These are phyloP conservation scores for Stenopsyche tienmushanensis DNA, from an alignment of 1,140 invertebrate genomes.

Conservation along the genomic window DNA sequence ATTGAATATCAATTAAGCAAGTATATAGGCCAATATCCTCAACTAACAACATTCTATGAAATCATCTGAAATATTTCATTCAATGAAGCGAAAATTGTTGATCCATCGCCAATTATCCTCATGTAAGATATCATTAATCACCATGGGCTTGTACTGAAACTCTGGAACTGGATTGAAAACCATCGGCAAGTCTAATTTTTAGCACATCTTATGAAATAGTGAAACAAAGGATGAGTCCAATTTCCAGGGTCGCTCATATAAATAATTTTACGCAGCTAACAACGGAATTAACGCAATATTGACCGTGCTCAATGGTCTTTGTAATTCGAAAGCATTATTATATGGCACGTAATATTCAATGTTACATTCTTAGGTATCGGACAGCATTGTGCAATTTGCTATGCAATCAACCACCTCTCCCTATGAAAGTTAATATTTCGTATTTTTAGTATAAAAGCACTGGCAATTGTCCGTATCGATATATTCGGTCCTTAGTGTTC, in stretches of 20 bases:
- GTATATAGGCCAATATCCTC: no score
- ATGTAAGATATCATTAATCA: no score
- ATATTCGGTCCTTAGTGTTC: slow-evolving; percentile 11
- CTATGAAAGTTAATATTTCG: slow-evolving; percentile 9
- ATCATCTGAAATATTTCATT: no score
- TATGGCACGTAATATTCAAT: slow-evolving; percentile 13
- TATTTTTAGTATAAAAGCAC: slow-evolving; percentile 15
- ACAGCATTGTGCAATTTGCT: slow-evolving; percentile 5
- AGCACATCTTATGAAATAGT: background rate
- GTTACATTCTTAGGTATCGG: slow-evolving; percentile 15
- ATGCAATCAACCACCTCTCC: slow-evolving; percentile 17
- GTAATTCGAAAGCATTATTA: slow-evolving; percentile 7
- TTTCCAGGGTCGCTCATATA: background rate
- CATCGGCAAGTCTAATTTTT: no score
- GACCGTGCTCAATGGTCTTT: background rate
- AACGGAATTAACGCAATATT: background rate
- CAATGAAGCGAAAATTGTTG: no score
- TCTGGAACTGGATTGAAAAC: no score
- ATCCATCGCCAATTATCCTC: no score
- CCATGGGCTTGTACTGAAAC: no score
- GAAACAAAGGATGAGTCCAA: background rate
- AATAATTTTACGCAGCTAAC: background rate
- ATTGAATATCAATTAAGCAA: no score
- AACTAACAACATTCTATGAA: no score
- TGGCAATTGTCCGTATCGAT: background rate